phyloP scores from a whole-genome alignment of 2,113 vertebrate species.

The Spermophilus dauricus region DNA sequence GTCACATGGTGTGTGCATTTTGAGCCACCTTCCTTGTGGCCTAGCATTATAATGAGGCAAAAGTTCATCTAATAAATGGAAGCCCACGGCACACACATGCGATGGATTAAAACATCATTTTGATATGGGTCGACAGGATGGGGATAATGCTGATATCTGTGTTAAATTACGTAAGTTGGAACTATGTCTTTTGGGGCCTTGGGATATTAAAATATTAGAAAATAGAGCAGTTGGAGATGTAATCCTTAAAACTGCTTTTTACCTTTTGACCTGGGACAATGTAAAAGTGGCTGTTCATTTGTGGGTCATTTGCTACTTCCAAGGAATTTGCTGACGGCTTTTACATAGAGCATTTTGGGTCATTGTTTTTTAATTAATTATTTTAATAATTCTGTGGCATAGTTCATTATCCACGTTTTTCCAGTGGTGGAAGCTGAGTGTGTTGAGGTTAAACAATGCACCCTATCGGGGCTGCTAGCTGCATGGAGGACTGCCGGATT shows the following conservation, averaged over 20 bases:
- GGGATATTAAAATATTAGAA: constrained; percentile 35
- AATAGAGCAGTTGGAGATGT: neutral
- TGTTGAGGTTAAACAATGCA: neutral
- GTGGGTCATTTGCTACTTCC: neutral
- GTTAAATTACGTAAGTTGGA: neutral
- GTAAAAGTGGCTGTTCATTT: neutral
- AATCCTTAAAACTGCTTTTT: neutral
- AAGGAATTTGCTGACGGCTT: constrained; percentile 7
- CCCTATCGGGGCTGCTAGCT: neutral
- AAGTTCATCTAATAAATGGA: neutral
- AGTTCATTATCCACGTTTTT: neutral
- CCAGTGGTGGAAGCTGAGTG: neutral
- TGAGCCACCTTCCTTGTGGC: neutral
- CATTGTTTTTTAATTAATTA: neutral
- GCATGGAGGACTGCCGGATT: neutral
- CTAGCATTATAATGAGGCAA: neutral
- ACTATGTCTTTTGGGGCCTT: neutral
- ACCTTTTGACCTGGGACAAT: neutral
- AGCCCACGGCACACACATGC: neutral
- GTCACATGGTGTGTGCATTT: fast-evolving
- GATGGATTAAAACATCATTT: neutral
- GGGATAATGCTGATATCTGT: neutral
- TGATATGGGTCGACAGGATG: neutral
- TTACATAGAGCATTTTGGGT: neutral
- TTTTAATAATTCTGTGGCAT: neutral